Evolutionary conservation across 2,797 vertebrate species (phyloP), one percentile per base, ranked within the genome.

Genomic region (Sebastes itinus): DNA sequence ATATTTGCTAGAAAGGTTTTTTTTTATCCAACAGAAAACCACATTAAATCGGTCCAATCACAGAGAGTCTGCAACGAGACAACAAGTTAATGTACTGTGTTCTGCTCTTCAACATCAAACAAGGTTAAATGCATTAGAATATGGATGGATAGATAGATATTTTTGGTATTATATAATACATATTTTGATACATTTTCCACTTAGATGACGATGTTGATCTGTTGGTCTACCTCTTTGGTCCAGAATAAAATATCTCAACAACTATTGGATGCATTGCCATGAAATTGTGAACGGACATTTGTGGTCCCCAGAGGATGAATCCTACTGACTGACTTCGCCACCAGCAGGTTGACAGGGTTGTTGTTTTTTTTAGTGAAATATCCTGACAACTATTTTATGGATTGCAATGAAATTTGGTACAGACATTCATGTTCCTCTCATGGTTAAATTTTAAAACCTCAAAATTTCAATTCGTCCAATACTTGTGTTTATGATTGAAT

Each of bases 41-140:
- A 56, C 32, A 52, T 56, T 55, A 75, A 83, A 76, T 60, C 5
- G 1, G 7, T 14, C 23, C 10, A 59, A 74, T 78, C 33, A 22
- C 33, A 69, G 49, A 72, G 9, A 70, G 20, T 18, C 49, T 68
- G 60, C 66, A 74, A n/a, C 62, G 67, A 49, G 60, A 46, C 46
- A 59, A 70, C 28, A 67, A 32, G 49, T 58, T 38, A 75, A 75
- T 68, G 42, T 54, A 54, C 49, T n/a, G 20, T 6, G 5, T 66
- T 77, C 68, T 77, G 58, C n/a, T 49, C 30, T 74, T 27, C 38
- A 65, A 77, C 46, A 75, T 82, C 69, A 86, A 85, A 87, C 22
- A 22, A 3, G 1, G 0, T 5, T 28, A 28, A 46, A 59, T 62
- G 1, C 56, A 56, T 28, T 23, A 4, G 7, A 49, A 10, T 25